Evolutionary conservation across 2,113 vertebrate genomes (phyloP), one percentile per base, ranked within the genome.

Genomic region (Acrocephalus arundinaceus): DNA sequence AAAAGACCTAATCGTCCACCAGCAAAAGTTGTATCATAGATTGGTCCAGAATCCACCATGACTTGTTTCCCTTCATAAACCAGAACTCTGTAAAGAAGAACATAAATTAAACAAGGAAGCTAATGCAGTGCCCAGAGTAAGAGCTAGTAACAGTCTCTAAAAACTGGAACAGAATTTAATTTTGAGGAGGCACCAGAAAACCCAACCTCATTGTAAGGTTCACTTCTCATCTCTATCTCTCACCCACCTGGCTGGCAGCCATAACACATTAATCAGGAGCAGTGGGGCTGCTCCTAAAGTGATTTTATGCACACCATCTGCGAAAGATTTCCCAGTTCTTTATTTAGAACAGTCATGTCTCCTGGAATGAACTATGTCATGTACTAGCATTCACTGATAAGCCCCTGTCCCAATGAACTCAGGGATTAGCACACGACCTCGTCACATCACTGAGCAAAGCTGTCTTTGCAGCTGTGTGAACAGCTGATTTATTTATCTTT

Each of bases 31-130:
- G 98, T 98, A 97, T 99, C 99, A 61, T 99, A 99, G 92, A 99
- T 87, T 3, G 99, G 98, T 54, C 99, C 99, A 23, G 99, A 99
- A 96, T 99, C 99, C 4, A 99, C 99, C 99, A 99, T 99, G 85
- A 99, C 98, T 96, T 99, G 99, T 86, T 99, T 99, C 7, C 99
- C 99, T 97, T 99, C 99, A 65, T 99, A 99, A 45, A 99, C 99
- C 85, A 99, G 97, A 93, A 99, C 99, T 91, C 99, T 99, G 88
- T 58, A 83, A 84, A 85, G 49, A 82, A 89, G 13, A 89, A 80
- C 7, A 20, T 7, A 84, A 72, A 68, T 97, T 81, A 93, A 39
- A 79, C 19, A 58, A 86, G 27, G 30, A 91, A 11, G 15, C 52
- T 71, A 92, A 87, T 1, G 4, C 14, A 67, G 11, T 9, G 25